Base-by-base conservation (phyloP, 2,797 vertebrate species). In the Sylvia borin region DNA sequence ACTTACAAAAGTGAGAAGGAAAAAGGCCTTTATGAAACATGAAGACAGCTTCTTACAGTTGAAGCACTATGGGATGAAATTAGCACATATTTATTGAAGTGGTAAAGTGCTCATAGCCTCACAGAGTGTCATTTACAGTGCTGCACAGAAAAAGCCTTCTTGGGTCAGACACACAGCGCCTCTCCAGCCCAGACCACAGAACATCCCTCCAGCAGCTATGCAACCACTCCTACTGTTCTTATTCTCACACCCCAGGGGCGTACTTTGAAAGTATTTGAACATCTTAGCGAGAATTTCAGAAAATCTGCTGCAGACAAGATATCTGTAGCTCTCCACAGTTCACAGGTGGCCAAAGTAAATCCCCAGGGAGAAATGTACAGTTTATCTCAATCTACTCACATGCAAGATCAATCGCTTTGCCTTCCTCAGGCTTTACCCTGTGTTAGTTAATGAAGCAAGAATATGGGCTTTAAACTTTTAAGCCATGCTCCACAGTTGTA, bases 21-120 rank as follows among this genome's bases (percentile, higher is more conserved):
- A 5, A 32, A 77, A 53, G 21, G 64, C 29, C 78, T 91, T 95
- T 94, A 61, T 61, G 75, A 92, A 86, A 75, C n/a, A 54, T 13
- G 53, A 96, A 87, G 64, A 32, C 53, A 65, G 65, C 36, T 93
- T 84, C 85, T 96, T 71, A 60, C 47, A 79, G 55, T 25, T 88
- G 73, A 90, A 92, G 85, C 60, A 66, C 34, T 86, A 48, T 19
- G n/a, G 84, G 40, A 77, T 72, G 58, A 93, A 90, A 83, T 67
- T 13, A 90, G 58, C 16, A 51, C 13, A 27, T 87, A 92, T 74
- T 50, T 70, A 50, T 4, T 42, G 62, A 77, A 90, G 34, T 34
- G 64, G 54, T 77, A 2, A 90, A 79, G 42, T 29, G 73, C 27
- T 66, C 13, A 7, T 18, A 73, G 89, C 48, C 64, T 92, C 50